Evolutionary conservation across 2,888 invertebrate genomes (phyloP), one percentile per base, ranked within the genome.

Genomic region (Xanthorhoe spadicearia): DNA sequence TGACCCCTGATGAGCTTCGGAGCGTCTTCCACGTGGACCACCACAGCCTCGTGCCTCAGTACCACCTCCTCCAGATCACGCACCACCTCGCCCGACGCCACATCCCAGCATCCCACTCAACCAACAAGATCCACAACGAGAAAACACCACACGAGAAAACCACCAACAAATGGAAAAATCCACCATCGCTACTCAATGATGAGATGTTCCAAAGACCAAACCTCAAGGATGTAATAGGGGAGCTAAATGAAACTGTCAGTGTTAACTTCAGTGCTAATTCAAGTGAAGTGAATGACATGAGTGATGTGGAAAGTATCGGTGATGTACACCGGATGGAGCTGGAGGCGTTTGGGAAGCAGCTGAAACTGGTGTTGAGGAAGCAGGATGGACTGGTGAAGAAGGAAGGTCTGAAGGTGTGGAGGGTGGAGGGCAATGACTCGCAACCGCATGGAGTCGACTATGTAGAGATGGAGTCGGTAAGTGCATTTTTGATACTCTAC

Each of bases 21-120:
- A 95, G 94, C 83, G 95, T 97, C 73, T 98, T 98, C 92, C 97
- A 98, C 89, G 96, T 97, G 77, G 96, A 96, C 68, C 94, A 95
- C 80, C 95, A 95, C 86, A 94, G 95, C 78, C 94, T 95, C 85
- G 97, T 98, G 80, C 98, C 98, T 71, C 94, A 96, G 76, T 98
- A 98, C 89, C 97, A 98, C 92, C 94, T 97, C 77, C 95, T 98
- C 61, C 95, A 96, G 74, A 94, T 98, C 72, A 94, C 95, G 64
- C 96, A 96, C 86, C 95, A 95, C 72, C 77, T 93, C 0, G 74
- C 92, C 7, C 82, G 93, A 76, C 84, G 93, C 81, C 88, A 93
- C 76, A 85, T 91, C 56, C 78, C 85, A n/a, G 76, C 83, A n/a
- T 77, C 80, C 50, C 89, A 90, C 69, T 71, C 79, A 13, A 63